phyloP scores from a whole-genome alignment of 2,113 vertebrate genomes.

The Edolisoma coerulescens region DNA sequence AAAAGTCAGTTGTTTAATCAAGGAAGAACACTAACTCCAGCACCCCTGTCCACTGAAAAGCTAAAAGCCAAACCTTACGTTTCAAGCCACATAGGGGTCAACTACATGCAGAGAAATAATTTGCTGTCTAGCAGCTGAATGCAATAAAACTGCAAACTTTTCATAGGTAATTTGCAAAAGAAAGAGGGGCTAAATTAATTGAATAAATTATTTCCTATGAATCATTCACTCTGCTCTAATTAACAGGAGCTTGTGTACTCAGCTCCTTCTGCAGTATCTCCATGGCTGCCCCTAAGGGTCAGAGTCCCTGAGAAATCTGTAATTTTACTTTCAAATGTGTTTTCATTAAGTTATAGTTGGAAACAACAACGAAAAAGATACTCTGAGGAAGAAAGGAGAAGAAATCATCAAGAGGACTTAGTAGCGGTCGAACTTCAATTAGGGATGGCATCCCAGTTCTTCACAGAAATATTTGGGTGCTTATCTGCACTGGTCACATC shows the following conservation, averaged over 20 bases:
- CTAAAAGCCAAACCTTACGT: neutral
- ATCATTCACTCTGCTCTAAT: slow-evolving; percentile 59
- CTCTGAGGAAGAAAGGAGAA: neutral
- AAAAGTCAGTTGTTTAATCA: neutral
- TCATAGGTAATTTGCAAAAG: slow-evolving; percentile 41
- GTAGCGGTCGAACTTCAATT: neutral
- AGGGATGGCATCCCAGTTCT: neutral
- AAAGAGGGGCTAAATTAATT: slow-evolving; percentile 49
- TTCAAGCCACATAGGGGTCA: neutral
- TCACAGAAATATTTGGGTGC: neutral
- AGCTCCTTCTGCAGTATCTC: slow-evolving; percentile 37
- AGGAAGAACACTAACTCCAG: neutral
- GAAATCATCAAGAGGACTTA: neutral
- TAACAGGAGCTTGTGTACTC: slow-evolving; percentile 50
- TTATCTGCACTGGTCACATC: neutral
- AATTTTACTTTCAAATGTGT: slow-evolving; percentile 65
- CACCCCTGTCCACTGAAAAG: neutral
- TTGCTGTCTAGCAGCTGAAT: neutral
- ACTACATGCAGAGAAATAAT: neutral
- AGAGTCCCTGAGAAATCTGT: slow-evolving; percentile 45
- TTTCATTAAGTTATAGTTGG: slow-evolving; percentile 37
- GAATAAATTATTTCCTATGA: slow-evolving; percentile 65
- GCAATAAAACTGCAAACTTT: slow-evolving; percentile 41
- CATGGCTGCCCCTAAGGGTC: slow-evolving; percentile 49
- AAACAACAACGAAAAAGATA: slow-evolving; percentile 39